Evolutionary conservation across 2,113 vertebrate genomes (phyloP).

Genomic region (Mugil cephalus): DNA sequence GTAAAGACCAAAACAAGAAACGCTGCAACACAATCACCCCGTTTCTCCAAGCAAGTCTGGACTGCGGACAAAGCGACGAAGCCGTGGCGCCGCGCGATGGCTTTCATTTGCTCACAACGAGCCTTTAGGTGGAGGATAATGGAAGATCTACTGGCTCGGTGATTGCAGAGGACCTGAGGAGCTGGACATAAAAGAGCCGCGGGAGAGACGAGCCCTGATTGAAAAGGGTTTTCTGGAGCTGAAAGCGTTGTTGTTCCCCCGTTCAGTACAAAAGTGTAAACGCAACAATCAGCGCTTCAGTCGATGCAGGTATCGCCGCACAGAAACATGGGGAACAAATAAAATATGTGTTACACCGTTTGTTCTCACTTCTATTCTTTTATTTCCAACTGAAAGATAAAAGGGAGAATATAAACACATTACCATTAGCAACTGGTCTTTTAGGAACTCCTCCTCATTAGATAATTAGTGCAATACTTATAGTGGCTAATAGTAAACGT

Average conservation of each 20-base stretch:
- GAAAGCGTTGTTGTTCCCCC: neutral
- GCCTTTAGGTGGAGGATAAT: constrained; percentile 43
- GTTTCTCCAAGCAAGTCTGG: neutral
- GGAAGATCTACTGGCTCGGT: constrained; percentile 10
- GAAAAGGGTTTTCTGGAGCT: constrained; percentile 40
- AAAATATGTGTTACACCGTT: too few relatives aligned
- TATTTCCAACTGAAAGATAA: too few relatives aligned
- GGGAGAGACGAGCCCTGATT: constrained; percentile 31
- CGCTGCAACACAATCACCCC: neutral
- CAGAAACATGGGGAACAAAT: too few relatives aligned
- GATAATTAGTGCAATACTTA: too few relatives aligned
- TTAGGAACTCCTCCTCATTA: too few relatives aligned
- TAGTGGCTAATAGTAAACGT: too few relatives aligned
- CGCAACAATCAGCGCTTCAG: too few relatives aligned
- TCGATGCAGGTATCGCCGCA: too few relatives aligned
- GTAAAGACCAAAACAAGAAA: constrained; percentile 8
- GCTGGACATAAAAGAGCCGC: constrained; percentile 33
- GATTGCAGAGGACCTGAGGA: constrained; percentile 31
- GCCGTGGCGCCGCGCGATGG: neutral
- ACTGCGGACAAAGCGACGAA: constrained; percentile 9
- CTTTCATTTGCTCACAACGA: neutral
- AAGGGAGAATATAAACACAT: too few relatives aligned
- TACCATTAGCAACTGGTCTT: too few relatives aligned
- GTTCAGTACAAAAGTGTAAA: too few relatives aligned
- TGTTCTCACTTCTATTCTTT: too few relatives aligned